phyloP scores from a whole-genome alignment of 2,797 vertebrate species.

The Typhlichthys eigenmanni region DNA sequence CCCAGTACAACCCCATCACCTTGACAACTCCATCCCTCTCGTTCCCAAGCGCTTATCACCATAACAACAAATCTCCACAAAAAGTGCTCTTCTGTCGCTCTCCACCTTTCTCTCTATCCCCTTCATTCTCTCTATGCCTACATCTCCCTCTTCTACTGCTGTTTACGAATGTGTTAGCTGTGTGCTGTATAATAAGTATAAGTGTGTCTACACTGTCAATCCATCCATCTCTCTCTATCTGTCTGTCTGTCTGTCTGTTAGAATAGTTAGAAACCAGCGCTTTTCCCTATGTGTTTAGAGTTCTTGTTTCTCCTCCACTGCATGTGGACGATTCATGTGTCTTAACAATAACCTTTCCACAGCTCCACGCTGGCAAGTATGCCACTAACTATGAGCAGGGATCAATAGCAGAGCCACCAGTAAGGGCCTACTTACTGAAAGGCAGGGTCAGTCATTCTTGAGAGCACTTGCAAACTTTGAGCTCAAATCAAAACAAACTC shows the following conservation, averaged over 20 bases:
- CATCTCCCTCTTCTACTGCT: slow-evolving; percentile 33
- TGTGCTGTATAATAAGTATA: slow-evolving; percentile 5
- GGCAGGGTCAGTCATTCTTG: no score
- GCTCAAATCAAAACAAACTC: no score
- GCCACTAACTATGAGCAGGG: slow-evolving; percentile 24
- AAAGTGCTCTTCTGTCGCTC: slow-evolving; percentile 22
- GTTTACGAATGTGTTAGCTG: slow-evolving; percentile 19
- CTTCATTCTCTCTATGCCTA: slow-evolving; percentile 18
- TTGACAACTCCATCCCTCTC: slow-evolving; percentile 72
- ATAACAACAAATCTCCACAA: slow-evolving; percentile 76
- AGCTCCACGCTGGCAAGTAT: slow-evolving; percentile 58
- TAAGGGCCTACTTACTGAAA: slow-evolving; percentile 43
- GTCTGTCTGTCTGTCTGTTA: slow-evolving; percentile 29
- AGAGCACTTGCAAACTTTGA: no score
- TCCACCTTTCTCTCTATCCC: slow-evolving; percentile 36
- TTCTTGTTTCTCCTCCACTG: slow-evolving; percentile 58
- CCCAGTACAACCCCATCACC: slow-evolving; percentile 68
- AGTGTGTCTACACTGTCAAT: slow-evolving; percentile 29
- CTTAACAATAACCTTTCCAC: slow-evolving; percentile 70
- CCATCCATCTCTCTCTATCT: slow-evolving; percentile 11
- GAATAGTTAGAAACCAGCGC: slow-evolving; percentile 41
- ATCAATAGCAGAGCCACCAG: slow-evolving; percentile 60
- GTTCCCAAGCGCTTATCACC: slow-evolving; percentile 69
- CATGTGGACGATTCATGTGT: slow-evolving; percentile 74
- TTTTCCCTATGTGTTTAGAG: slow-evolving; percentile 36